phyloP scores from a whole-genome alignment of 2,888 invertebrate genomes.

The Dendrolimus houi region DNA sequence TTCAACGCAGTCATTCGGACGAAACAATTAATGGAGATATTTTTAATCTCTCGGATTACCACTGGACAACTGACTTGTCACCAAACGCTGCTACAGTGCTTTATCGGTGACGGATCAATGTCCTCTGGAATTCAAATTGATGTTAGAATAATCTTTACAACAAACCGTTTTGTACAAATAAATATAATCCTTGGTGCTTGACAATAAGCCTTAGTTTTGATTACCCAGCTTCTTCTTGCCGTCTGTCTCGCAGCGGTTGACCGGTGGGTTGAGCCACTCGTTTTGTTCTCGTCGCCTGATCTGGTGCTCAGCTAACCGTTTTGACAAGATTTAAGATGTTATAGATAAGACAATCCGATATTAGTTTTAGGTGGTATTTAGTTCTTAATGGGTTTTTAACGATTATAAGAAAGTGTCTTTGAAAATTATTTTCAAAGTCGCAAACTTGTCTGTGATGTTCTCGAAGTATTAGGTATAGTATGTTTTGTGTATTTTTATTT shows the following conservation, averaged over 20 bases:
- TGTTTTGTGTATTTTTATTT: too few species aligned
- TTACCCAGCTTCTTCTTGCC: constrained; percentile 4
- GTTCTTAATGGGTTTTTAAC: too few species aligned
- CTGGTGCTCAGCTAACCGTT: constrained; percentile 72
- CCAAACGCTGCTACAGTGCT: constrained; percentile 55
- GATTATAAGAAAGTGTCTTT: too few species aligned
- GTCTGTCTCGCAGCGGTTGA: constrained; percentile 28
- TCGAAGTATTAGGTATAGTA: too few species aligned
- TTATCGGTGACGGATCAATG: constrained; percentile 73
- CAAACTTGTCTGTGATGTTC: too few species aligned
- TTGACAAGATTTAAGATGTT: constrained; percentile 66
- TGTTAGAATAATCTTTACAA: constrained; percentile 31
- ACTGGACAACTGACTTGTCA: constrained; percentile 65
- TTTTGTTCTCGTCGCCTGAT: constrained; percentile 69
- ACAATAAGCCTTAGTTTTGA: background rate
- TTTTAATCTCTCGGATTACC: constrained; percentile 56
- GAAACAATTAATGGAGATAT: constrained; percentile 37
- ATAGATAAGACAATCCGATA: constrained; percentile 20
- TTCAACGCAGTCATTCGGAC: constrained; percentile 8
- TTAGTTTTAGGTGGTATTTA: constrained; percentile 3
- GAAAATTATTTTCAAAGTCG: too few species aligned
- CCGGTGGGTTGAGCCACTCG: constrained; percentile 42
- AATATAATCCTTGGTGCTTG: constrained; percentile 26
- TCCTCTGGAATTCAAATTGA: constrained; percentile 67
- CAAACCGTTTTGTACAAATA: constrained; percentile 1